Evolutionary conservation across 2,113 vertebrate species (phyloP).

Genomic region (Hassar affinis): DNA sequence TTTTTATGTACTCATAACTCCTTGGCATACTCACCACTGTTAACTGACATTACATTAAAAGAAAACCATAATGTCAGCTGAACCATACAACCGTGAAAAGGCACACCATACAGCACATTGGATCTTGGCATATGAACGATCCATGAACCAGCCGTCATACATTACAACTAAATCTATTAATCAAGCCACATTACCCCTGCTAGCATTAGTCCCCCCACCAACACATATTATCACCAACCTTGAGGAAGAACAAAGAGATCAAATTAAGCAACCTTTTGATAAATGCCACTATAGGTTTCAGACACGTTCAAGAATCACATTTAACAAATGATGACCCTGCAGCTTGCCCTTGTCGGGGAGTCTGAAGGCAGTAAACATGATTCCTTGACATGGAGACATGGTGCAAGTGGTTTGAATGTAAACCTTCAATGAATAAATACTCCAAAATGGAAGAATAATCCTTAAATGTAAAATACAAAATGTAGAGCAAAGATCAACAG

Average conservation of each 20-base stretch:
- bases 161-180: constrained; percentile 14
- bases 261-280: constrained; percentile 48
- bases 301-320: constrained; percentile 10
- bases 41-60: neutral
- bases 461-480: neutral
- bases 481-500: neutral
- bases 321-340: constrained; percentile 22
- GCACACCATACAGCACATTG: neutral
- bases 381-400: neutral
- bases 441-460: neutral
- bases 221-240: constrained; percentile 36
- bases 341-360: neutral
- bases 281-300: constrained; percentile 35
- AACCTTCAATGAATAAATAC: neutral
- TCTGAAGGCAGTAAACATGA: neutral
- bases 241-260: constrained; percentile 17
- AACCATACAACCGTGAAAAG: neutral
- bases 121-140: neutral
- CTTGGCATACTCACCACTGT: neutral
- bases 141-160: neutral
- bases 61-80: neutral
- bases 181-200: neutral
- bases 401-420: neutral
- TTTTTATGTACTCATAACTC: neutral
- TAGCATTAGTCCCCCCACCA: neutral